phyloP scores from a whole-genome alignment of 2,797 vertebrate genomes.

The Orientallactaga sibirica region DNA sequence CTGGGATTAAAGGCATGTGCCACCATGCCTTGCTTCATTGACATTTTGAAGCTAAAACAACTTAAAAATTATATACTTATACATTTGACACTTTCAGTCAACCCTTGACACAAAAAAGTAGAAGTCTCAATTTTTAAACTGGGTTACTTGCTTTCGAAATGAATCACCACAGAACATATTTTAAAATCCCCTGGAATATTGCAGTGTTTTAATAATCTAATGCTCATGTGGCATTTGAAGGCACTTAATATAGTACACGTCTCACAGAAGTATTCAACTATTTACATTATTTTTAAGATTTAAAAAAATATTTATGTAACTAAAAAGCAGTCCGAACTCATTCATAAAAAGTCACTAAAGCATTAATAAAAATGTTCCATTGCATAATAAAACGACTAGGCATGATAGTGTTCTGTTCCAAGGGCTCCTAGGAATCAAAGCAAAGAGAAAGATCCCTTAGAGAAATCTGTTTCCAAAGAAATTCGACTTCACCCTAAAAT shows the following conservation, averaged over 20 bases:
- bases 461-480: slow-evolving; percentile 40
- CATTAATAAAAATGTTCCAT: slow-evolving; percentile 43
- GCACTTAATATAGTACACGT: background rate
- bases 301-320: slow-evolving; percentile 5
- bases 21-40: background rate
- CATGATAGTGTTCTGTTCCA: background rate
- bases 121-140: slow-evolving; percentile 46
- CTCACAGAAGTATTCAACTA: background rate
- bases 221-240: background rate
- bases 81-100: slow-evolving; percentile 25
- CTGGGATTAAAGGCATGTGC: too few species aligned
- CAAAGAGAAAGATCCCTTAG: background rate
- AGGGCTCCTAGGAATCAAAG: background rate
- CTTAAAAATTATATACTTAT: slow-evolving; percentile 45
- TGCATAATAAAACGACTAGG: background rate
- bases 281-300: background rate
- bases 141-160: slow-evolving; percentile 62
- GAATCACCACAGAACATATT: background rate
- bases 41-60: background rate
- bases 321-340: slow-evolving; percentile 26
- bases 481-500: slow-evolving; percentile 7
- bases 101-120: slow-evolving; percentile 38
- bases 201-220: slow-evolving; percentile 53
- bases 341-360: background rate
- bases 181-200: slow-evolving; percentile 42